A percentile compares a stretch with the other conserved stretches of the same genome.
Conservation (phyloP, 2,888 invertebrate genomes). For the Perdita meconis region DNA sequence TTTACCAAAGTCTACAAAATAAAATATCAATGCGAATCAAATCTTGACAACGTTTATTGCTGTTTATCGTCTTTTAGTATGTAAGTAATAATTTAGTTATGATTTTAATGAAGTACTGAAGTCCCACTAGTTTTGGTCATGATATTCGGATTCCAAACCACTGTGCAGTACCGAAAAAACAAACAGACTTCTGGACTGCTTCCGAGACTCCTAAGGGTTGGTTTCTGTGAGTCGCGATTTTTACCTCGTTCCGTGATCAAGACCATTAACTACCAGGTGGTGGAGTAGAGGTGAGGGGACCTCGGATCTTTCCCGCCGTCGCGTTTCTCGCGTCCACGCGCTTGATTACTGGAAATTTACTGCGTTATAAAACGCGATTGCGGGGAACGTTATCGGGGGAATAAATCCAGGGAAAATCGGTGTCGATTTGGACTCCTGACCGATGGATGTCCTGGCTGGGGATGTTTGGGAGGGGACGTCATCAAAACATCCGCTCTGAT, state of each 20-base stretch:
- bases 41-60: too few species aligned
- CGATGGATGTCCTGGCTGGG: background rate
- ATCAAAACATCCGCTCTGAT: too few species aligned
- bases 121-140: too few species aligned
- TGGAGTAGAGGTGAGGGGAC: conserved; percentile 42
- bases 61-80: too few species aligned
- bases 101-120: too few species aligned
- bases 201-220: too few species aligned
- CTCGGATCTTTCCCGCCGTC: conserved; percentile 53
- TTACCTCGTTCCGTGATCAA: conserved; percentile 78
- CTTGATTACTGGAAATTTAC: conserved; percentile 53
- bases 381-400: conserved; percentile 27
- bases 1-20: too few species aligned
- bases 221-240: conserved; percentile 74
- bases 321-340: conserved; percentile 52
- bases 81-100: too few species aligned
- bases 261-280: conserved; percentile 73
- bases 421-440: background rate
- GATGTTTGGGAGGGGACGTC: too few species aligned
- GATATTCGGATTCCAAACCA: too few species aligned
- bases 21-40: too few species aligned
- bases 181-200: conserved; percentile 26
- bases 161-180: too few species aligned
- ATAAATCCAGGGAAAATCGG: conserved; percentile 13
- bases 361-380: conserved; percentile 42